Conservation (phyloP, 2,888 invertebrate genomes). For the Nemurella pictetii region DNA sequence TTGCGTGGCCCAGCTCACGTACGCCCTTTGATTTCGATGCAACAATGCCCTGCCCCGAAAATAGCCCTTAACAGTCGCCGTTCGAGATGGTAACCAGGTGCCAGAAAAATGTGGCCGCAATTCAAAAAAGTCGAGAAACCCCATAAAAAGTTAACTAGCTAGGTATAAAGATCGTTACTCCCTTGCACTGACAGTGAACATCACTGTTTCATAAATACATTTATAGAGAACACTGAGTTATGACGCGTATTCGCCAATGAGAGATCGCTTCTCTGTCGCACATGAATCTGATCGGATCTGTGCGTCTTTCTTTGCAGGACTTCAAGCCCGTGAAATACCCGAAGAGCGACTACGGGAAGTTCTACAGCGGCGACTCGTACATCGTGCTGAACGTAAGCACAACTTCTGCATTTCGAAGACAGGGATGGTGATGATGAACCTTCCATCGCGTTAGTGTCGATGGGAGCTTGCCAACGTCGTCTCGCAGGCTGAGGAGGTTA, state of each 20-base stretch:
- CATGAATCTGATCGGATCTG: background rate
- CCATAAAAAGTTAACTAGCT: background rate
- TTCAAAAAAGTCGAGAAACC: background rate
- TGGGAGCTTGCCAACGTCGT: too few relatives aligned
- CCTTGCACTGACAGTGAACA: too few relatives aligned
- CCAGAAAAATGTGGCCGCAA: background rate
- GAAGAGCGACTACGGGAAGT: slow-evolving; percentile 75
- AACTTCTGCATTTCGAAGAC: too few relatives aligned
- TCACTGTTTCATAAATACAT: too few relatives aligned
- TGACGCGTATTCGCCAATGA: background rate
- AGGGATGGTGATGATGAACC: background rate
- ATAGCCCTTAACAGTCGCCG: background rate
- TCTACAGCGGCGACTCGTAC: slow-evolving; percentile 85
- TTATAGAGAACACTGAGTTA: background rate
- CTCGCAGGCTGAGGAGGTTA: too few relatives aligned
- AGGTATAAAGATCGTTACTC: too few relatives aligned
- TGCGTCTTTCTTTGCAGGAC: slow-evolving; percentile 61
- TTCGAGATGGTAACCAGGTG: too few relatives aligned
- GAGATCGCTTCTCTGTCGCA: background rate
- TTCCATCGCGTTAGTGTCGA: too few relatives aligned
- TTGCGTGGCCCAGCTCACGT: background rate
- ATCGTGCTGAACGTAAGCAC: slow-evolving; percentile 75
- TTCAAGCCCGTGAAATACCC: slow-evolving; percentile 78
- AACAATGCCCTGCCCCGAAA: background rate
- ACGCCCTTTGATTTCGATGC: background rate